Base-by-base conservation (phyloP, 2,113 vertebrate genomes). In the Dolichotis patagonum region DNA sequence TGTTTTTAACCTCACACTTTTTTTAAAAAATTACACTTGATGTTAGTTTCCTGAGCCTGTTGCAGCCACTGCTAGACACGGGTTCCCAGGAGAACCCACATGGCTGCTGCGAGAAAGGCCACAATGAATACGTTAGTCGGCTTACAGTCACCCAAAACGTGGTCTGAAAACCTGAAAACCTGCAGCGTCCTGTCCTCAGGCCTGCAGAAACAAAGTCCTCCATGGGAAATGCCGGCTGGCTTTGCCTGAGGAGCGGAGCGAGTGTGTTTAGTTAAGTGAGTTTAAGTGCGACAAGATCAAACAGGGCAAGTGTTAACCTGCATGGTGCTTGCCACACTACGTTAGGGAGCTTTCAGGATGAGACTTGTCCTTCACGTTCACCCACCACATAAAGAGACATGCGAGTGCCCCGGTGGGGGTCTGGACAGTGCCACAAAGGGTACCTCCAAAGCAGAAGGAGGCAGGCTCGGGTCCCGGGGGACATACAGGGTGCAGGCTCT, bases 1-100 rank as follows among this genome's bases (percentile, higher is more conserved):
- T 54, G 17, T 75, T 24, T 56, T 12, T 38, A 83, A 75, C 81
- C 85, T 96, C 94, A 93, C 91, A 89, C 96, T 81, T 77, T 77
- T 93, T 91, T 75, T 71, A 46, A 4, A 49, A 0, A 14, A 0
- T 96, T 84, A 89, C 0, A 0, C 62, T 17, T 65, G 0, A 87
- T 85, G 73, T 92, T 58, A 60, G 71, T 75, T 93, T 65, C 67
- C 97, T 77, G 54, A 95, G 88, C 83, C 60, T 90, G 32, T 60
- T 28, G 49, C 78, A 43, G 12, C 69, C 63, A 28, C 52, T 3
- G 38, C 78, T 49, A 78, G 58, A 35, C 38, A 49, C 35, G 38
- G 85, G 69, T 54, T 65, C 11, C 0, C 1, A 90, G 62, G 14
- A 80, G 78, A 71, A 90, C 56, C 49, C 32, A 62, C 13, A 17